Percentiles rank a stretch among this genome's conserved stretches.
Conservation (phyloP, 2,888 invertebrate species). For the Heliconius hortense region DNA sequence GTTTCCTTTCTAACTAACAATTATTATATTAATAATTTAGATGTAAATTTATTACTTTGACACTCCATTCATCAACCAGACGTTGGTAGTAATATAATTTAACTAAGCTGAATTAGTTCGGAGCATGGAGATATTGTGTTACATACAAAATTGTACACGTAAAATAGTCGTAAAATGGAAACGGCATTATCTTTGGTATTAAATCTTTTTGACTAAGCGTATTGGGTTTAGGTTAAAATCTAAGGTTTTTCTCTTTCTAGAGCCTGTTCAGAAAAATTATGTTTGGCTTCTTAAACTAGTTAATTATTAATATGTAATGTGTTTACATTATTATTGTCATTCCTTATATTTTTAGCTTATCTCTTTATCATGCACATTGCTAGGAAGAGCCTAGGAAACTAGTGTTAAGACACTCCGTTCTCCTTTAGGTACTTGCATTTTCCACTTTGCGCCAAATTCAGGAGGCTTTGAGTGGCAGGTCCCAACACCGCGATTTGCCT, state of each 20-base stretch:
- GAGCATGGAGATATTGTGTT: constrained; percentile 1
- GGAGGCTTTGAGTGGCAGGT: too few relatives aligned
- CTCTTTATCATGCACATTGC: too few relatives aligned
- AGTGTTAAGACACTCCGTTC: too few relatives aligned
- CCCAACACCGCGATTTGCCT: too few relatives aligned
- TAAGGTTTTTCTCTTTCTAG: not conserved
- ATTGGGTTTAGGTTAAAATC: not conserved
- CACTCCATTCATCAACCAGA: constrained; percentile 20
- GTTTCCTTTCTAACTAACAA: not conserved
- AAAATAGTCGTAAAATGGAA: constrained; percentile 9
- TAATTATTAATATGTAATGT: too few relatives aligned
- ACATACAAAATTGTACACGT: constrained; percentile 10
- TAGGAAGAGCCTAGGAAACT: too few relatives aligned
- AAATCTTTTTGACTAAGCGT: not conserved
- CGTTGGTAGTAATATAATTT: constrained; percentile 4
- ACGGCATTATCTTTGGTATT: not conserved
- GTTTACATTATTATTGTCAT: too few relatives aligned
- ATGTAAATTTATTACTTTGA: constrained; percentile 24
- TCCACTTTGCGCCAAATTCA: too few relatives aligned
- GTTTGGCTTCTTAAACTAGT: not conserved
- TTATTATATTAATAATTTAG: constrained; percentile 6
- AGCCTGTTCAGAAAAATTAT: not conserved
- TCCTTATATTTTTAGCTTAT: too few relatives aligned
- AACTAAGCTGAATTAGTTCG: constrained; percentile 7
- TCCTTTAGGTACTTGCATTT: too few relatives aligned